Conservation (phyloP, 2,797 vertebrate genomes). For the Ptychobarbus kaznakovi region DNA sequence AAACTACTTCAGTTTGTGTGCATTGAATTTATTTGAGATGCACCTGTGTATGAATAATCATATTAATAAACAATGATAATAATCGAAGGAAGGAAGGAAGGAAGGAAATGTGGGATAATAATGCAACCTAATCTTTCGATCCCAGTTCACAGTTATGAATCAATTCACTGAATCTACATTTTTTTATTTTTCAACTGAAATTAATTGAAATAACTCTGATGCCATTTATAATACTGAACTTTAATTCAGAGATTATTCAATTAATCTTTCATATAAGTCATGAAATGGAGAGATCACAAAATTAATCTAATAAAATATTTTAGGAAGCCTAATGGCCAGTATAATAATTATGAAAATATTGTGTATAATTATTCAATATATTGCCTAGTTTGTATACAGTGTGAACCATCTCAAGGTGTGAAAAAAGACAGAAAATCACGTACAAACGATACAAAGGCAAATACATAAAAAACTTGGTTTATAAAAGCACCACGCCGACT, state of each 20-base stretch:
- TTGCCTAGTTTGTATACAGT: not conserved
- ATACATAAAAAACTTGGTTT: conserved; percentile 15
- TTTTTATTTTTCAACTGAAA: too few species aligned
- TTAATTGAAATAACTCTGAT: not conserved
- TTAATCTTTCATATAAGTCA: too few species aligned
- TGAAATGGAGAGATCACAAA: not conserved
- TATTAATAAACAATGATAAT: too few species aligned
- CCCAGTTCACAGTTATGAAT: too few species aligned
- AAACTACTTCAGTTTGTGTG: too few species aligned
- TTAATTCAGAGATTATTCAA: too few species aligned
- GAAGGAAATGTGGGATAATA: too few species aligned
- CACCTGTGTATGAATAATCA: too few species aligned
- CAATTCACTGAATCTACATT: too few species aligned
- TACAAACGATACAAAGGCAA: not conserved
- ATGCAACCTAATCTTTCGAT: too few species aligned
- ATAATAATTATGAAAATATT: not conserved
- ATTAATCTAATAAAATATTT: not conserved
- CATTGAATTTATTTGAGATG: too few species aligned
- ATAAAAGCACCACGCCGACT: conserved; percentile 19
- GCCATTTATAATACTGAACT: not conserved
- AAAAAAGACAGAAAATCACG: not conserved
- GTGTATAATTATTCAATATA: not conserved
- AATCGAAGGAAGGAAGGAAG: too few species aligned
- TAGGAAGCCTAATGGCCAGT: not conserved
- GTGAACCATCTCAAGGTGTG: not conserved